A percentile compares a stretch with the other conserved stretches of the same genome.
Evolutionary conservation across 37 sponge, comb jelly and placozoan genomes (phyloP).

Genomic region (Ephydatia muelleri): DNA sequence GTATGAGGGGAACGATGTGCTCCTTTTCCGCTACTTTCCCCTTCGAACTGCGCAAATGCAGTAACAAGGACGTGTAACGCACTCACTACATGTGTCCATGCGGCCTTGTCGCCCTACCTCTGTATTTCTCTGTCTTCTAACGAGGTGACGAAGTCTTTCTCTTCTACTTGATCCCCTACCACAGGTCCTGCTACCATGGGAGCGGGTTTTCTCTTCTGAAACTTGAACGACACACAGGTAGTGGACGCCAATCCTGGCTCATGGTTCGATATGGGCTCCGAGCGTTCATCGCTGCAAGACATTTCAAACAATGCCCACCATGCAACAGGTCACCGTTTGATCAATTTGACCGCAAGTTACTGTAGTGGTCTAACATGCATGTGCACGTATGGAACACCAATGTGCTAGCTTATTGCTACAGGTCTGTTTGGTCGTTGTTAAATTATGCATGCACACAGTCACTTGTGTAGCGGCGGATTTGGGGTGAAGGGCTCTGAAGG

Average conservation of each 20-base stretch:
- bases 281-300: background rate
- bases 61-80: background rate
- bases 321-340: background rate
- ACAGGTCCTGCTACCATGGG: background rate
- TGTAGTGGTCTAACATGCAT: too few relatives aligned
- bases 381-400: too few relatives aligned
- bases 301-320: background rate
- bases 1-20: slow-evolving; percentile 54
- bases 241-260: background rate
- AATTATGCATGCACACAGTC: too few relatives aligned
- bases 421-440: too few relatives aligned
- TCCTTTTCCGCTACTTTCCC: slow-evolving; percentile 56
- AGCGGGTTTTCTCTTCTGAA: background rate
- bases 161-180: background rate
- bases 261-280: background rate
- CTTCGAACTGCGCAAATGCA: slow-evolving; percentile 16
- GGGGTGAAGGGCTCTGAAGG: too few relatives aligned
- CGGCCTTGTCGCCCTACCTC: slow-evolving; percentile 39
- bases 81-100: background rate
- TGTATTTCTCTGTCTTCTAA: slow-evolving; percentile 64
- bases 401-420: too few relatives aligned
- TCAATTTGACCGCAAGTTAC: background rate
- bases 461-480: too few relatives aligned
- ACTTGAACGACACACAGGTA: background rate
- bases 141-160: slow-evolving; percentile 58